These are phyloP conservation scores for Steinernema carpocapsae DNA, from an alignment of 2,888 invertebrate genomes.

Conservation along the genomic window DNA sequence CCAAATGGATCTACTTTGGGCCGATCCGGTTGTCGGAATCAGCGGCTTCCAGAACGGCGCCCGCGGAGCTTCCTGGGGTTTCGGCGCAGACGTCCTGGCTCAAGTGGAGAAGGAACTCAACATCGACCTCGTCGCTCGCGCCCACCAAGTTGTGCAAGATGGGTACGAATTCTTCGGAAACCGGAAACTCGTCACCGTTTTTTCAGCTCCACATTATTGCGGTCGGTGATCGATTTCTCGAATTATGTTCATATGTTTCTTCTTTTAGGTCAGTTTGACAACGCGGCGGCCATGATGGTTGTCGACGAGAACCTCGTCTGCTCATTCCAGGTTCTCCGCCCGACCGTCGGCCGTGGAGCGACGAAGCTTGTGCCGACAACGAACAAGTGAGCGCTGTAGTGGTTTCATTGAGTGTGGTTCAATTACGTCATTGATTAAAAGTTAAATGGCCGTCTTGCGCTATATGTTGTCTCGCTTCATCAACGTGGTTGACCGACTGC, in stretches of 20 bases:
- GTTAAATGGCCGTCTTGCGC: no score
- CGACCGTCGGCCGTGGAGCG: constrained; percentile 32
- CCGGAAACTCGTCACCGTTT: constrained; percentile 29
- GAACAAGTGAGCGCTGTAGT: no score
- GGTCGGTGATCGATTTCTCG: background rate
- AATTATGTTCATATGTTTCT: background rate
- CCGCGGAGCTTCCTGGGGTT: background rate
- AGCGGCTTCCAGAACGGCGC: background rate
- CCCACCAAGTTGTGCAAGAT: constrained; percentile 70
- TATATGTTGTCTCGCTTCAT: no score
- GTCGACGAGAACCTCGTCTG: constrained; percentile 59
- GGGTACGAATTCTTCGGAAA: constrained; percentile 36
- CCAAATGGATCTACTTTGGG: constrained; percentile 17
- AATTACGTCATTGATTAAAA: no score
- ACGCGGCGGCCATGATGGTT: constrained; percentile 60
- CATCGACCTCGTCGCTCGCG: constrained; percentile 70
- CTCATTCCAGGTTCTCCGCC: constrained; percentile 55
- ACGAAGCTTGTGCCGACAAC: no score
- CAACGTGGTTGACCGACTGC: no score
- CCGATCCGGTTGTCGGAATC: background rate
- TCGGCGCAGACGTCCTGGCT: background rate
- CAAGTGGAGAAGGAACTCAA: background rate
- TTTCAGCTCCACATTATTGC: constrained; percentile 33
- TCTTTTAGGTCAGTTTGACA: constrained; percentile 55
- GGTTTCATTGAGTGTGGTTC: no score